Evolutionary conservation across 2,888 invertebrate species (phyloP), one percentile per base, ranked within the genome.

Genomic region (Carterocephalus palaemon): DNA sequence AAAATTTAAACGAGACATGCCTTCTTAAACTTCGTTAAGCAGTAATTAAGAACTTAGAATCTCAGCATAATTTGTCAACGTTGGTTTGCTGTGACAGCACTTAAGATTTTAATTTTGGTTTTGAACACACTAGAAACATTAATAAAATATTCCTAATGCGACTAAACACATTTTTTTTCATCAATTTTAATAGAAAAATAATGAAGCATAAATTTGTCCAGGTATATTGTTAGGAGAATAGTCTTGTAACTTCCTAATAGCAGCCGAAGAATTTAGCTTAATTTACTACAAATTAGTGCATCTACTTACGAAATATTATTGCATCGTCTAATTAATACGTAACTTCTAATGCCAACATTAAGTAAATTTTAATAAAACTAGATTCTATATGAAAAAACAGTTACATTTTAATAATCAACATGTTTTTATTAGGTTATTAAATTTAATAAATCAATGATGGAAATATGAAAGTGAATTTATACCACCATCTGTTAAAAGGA

Each of bases 251-350:
- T 17, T 23, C 12, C 29, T 36, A 43, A 37, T 32, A 38, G 45
- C 38, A 24, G 45, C 38, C 19, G 38, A 45, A 45, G 38, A 38
- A 15, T 57, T 59, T 64, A 60, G 45, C 48, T 43, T 43, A 50
- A 46, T 52, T 56, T 52, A 46, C 74, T 80, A 81, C 67, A 60
- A 72, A 64, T 68, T 61, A 63, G 83, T 83, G 83, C 83, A 77
- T 59, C 83, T 84, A 84, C 83, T 81, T 81, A 83, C 67, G 59
- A 78, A 75, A 73, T 81, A 85, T 83, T 84, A 85, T 85, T 85
- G 85, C 85, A 69, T 77, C 70, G 57, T 62, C 77, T 81, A 83
- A 68, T 67, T 65, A 67, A 63, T 59, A 49, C 56, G 54, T 72
- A 70, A 75, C 65, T 59, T 64, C 79, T 80, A 80, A 62, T 70